Evolutionary conservation across 2,797 vertebrate species (phyloP).

Genomic region (Taeniopygia guttata): DNA sequence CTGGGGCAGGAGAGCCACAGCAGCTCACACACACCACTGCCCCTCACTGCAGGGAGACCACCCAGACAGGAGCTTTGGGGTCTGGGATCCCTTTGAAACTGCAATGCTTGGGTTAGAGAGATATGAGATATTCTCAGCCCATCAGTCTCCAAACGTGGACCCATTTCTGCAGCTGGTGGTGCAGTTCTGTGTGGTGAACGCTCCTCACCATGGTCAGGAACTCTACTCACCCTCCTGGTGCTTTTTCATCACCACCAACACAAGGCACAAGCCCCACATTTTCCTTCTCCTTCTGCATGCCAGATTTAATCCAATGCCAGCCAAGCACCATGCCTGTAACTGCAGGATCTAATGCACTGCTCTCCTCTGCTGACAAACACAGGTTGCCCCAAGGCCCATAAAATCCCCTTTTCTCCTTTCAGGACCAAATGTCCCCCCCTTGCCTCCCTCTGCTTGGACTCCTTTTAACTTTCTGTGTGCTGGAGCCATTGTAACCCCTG

Average conservation of each 20-base stretch:
- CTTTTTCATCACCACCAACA: neutral
- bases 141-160: rapidly evolving
- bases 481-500: neutral
- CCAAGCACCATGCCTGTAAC: rapidly evolving
- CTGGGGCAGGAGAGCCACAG: neutral
- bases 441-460: neutral
- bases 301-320: neutral
- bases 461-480: neutral
- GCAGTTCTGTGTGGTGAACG: neutral
- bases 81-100: too few species aligned
- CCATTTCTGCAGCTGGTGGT: neutral
- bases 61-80: rapidly evolving
- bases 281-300: neutral
- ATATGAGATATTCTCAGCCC: neutral
- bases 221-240: neutral
- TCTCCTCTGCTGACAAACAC: neutral
- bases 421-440: neutral
- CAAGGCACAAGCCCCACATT: neutral
- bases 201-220: neutral
- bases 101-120: neutral
- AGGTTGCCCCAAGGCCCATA: neutral
- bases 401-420: neutral
- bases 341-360: neutral
- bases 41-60: neutral
- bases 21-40: neutral